A percentile compares a stretch with the other conserved stretches of the same genome.
Conservation (phyloP, 1,140 invertebrate species). For the Drepana arcuata region DNA sequence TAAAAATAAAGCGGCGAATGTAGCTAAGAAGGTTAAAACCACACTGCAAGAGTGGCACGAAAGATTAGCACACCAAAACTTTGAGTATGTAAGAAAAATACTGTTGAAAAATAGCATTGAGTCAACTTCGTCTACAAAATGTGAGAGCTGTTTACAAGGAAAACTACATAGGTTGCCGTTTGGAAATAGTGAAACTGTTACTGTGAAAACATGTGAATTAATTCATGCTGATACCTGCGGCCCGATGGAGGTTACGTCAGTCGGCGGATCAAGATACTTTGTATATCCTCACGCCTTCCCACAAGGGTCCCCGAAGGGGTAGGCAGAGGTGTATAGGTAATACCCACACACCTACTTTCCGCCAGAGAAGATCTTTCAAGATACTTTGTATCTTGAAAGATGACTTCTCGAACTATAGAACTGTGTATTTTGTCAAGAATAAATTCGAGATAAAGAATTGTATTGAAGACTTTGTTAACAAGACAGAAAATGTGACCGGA, state of each 20-base stretch:
- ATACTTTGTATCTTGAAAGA: slow-evolving; percentile 48
- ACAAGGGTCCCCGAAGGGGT: too few relatives aligned
- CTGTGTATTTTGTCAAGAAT: slow-evolving; percentile 37
- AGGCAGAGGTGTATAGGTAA: too few relatives aligned
- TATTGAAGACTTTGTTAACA: slow-evolving; percentile 30
- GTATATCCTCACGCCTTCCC: too few relatives aligned
- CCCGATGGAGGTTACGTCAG: background rate
- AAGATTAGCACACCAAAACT: slow-evolving; percentile 2
- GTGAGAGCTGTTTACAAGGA: slow-evolving; percentile 47
- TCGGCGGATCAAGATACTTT: slow-evolving; percentile 1
- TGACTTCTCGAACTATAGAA: slow-evolving; percentile 31
- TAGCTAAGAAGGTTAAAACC: background rate
- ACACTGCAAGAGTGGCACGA: background rate
- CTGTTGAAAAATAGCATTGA: slow-evolving; percentile 22
- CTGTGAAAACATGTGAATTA: background rate
- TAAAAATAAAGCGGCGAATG: background rate
- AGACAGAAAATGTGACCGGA: slow-evolving; percentile 28
- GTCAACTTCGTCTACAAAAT: slow-evolving; percentile 16
- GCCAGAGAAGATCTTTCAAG: too few relatives aligned
- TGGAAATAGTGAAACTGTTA: slow-evolving; percentile 12
- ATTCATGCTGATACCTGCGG: slow-evolving; percentile 1
- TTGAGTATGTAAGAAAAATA: background rate
- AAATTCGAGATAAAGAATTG: slow-evolving; percentile 33
- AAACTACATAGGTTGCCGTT: slow-evolving; percentile 45
- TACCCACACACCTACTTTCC: too few relatives aligned